phyloP scores from a whole-genome alignment of 2,888 invertebrate genomes.

The Polyploca ridens region DNA sequence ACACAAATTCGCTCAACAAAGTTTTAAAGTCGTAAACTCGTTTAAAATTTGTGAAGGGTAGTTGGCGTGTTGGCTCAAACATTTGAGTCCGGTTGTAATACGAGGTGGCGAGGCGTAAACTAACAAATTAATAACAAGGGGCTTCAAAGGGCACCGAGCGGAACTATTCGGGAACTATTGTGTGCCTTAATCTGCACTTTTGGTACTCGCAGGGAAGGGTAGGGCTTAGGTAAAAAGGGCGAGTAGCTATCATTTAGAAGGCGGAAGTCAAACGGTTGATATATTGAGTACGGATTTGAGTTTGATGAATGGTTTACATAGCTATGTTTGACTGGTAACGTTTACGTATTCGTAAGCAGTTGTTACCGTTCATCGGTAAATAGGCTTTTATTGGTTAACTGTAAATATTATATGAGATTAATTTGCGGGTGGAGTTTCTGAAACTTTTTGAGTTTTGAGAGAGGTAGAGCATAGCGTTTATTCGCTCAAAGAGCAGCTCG shows the following conservation, averaged over 20 bases:
- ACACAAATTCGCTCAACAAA: neutral
- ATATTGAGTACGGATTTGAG: conserved; percentile 1
- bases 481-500: too few species aligned
- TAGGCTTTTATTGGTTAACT: neutral
- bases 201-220: conserved; percentile 16
- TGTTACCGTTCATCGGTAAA: neutral
- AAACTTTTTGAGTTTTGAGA: too few species aligned
- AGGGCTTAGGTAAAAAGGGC: conserved; percentile 11
- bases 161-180: conserved; percentile 41
- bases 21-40: conserved; percentile 18
- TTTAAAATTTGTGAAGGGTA: conserved; percentile 20
- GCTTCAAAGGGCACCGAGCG: conserved; percentile 27
- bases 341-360: neutral
- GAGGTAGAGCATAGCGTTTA: too few species aligned
- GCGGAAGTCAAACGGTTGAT: conserved; percentile 7
- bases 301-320: neutral
- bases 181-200: conserved; percentile 34
- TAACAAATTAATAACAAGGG: conserved; percentile 33
- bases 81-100: conserved; percentile 9
- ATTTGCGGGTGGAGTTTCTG: too few species aligned
- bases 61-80: conserved; percentile 19
- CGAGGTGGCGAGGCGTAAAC: conserved; percentile 13
- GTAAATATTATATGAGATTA: too few species aligned
- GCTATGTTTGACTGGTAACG: neutral
- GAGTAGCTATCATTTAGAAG: neutral